Conservation (phyloP, 2,888 invertebrate species). For the Meganola albula region DNA sequence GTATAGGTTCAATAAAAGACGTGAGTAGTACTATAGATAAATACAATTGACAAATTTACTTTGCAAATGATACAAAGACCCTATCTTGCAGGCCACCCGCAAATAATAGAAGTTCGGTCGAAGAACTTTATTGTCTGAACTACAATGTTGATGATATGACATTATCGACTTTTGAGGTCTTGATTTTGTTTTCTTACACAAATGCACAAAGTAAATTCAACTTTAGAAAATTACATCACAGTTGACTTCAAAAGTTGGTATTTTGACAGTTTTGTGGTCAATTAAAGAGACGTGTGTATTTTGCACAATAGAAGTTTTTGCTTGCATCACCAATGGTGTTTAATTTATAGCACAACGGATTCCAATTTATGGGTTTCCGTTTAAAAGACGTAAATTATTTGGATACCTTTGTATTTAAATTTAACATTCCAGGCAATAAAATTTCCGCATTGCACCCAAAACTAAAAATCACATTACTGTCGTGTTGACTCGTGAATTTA, state of each 20-base stretch:
- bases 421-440: slow-evolving; percentile 12
- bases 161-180: slow-evolving; percentile 44
- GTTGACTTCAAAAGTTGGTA: slow-evolving; percentile 17
- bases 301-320: slow-evolving; percentile 3
- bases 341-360: too few species aligned
- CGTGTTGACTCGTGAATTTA: slow-evolving; percentile 36
- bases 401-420: too few species aligned
- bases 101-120: slow-evolving; percentile 43
- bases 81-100: slow-evolving; percentile 57
- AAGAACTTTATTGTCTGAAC: slow-evolving; percentile 45
- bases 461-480: slow-evolving; percentile 26
- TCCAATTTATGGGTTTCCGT: too few species aligned
- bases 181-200: too few species aligned
- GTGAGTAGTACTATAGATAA: slow-evolving; percentile 37
- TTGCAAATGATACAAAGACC: slow-evolving; percentile 41
- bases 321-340: too few species aligned
- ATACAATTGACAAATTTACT: slow-evolving; percentile 59
- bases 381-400: too few species aligned
- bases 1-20: too few species aligned
- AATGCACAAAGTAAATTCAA: too few species aligned
- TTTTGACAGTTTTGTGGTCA: slow-evolving; percentile 19
- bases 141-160: slow-evolving; percentile 45
- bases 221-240: too few species aligned
- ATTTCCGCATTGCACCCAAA: slow-evolving; percentile 18
- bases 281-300: slow-evolving; percentile 7